These are phyloP conservation scores for Lycophotia porphyrea DNA, from an alignment of 2,888 invertebrate species.

Conservation along the genomic window DNA sequence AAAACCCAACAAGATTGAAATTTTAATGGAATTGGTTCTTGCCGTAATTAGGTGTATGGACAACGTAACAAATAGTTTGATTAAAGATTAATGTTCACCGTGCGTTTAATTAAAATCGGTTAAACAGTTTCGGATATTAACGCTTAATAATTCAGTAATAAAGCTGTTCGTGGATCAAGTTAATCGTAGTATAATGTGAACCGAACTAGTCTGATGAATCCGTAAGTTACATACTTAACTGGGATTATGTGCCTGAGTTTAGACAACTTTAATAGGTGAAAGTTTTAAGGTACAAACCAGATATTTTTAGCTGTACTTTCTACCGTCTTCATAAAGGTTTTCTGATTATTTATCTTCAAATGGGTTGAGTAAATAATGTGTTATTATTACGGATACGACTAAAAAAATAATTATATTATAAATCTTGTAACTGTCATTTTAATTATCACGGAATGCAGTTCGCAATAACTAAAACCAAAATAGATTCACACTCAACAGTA, in stretches of 20 bases:
- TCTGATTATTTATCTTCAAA: not conserved
- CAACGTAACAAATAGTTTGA: slow-evolving; percentile 23
- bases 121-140: slow-evolving; percentile 40
- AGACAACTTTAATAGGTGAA: slow-evolving; percentile 7
- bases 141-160: slow-evolving; percentile 57
- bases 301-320: not conserved
- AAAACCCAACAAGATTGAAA: slow-evolving; percentile 41
- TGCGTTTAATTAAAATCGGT: slow-evolving; percentile 58
- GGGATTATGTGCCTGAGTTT: slow-evolving; percentile 32
- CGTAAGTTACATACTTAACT: slow-evolving; percentile 39
- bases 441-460: not conserved
- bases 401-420: not conserved
- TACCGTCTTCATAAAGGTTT: too few species aligned
- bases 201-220: slow-evolving; percentile 41
- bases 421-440: too few species aligned
- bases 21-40: slow-evolving; percentile 37
- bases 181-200: slow-evolving; percentile 33
- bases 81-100: slow-evolving; percentile 21
- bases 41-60: slow-evolving; percentile 14
- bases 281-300: slow-evolving; percentile 8
- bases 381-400: too few species aligned
- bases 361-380: too few species aligned
- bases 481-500: too few species aligned
- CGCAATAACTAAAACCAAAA: not conserved
- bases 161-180: slow-evolving; percentile 33